Base-by-base conservation (phyloP, 2,113 vertebrate genomes). In the Agapornis roseicollis region DNA sequence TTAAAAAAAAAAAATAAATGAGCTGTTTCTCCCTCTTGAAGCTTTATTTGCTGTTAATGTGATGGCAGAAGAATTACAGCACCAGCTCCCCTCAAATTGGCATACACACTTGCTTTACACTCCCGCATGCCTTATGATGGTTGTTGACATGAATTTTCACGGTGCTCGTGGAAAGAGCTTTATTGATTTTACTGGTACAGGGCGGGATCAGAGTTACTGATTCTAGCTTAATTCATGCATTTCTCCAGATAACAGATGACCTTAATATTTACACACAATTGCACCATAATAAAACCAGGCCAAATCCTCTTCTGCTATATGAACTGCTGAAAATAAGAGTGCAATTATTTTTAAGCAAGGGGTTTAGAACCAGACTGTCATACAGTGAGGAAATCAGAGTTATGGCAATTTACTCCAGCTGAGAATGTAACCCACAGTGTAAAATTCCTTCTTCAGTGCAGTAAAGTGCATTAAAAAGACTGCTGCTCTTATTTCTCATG, bases 241-340 rank as follows among this genome's bases (percentile, higher is more conserved):
- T 92, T 95, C 92, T 93, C 94, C 77, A 85, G 88, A 94, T 95
- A 96, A 95, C 86, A 86, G 73, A 85, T 95, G 90, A 93, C 96
- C 94, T 96, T 95, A 92, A 92, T 97, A 96, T 96, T 97, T 97
- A 82, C 90, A 94, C 83, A 76, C 70, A 76, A 80, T 93, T 94
- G 70, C 94, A 89, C 83, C 77, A 92, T 69, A 80, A 93, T 84
- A 96, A 95, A 92, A 80, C 39, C 53, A 56, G 37, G 83, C 77
- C 83, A 96, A 80, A 89, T 94, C 72, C 76, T 93, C 85, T 92
- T 47, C 93, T 92, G 56, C 81, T 89, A 69, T 22, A 83, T 55
- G 83, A 96, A 94, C 37, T 61, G 86, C 19, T 85, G 70, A 90
- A 91, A 96, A 85, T 49, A 85, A 52, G 47, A 90, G 52, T 24